Base-by-base conservation (phyloP, 2,888 invertebrate genomes). In the Vannuccia rotundouncinata region DNA sequence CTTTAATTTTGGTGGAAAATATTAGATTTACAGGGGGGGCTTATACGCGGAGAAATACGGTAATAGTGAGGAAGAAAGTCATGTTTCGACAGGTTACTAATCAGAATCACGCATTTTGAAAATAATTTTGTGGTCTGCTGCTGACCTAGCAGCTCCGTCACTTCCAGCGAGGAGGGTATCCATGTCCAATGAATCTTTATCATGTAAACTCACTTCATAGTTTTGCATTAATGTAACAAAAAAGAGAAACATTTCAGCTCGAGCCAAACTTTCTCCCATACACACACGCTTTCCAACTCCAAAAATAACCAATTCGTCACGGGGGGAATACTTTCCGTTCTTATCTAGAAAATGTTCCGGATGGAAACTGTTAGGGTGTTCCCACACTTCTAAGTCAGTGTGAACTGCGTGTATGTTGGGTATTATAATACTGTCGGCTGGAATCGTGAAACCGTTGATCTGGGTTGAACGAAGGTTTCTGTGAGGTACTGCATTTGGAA, bases 381-480 rank as follows among this genome's bases (percentile, higher is more conserved):
- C 81, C 83, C 84, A 85, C 10, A 82, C 45, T 2, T 82, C 74
- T 17, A 80, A 81, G 79, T 85, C 85, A 1, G 28, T 81, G 5
- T 83, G 81, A 1, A 83, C 83, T 13, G 84, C 84, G 60, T 82
- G 83, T 5, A 85, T 31, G 79, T 83, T 83, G 0, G 83, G 81
- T 1, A 84, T 28, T 25, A 84, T 79, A 13, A 83, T 82, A 0
- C 83, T 82, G 73, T 82, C 84, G 31, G 83, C 82, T 1, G 86
- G 86, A 73, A 87, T 84, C 0, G 81, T 83, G 78, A 84, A 85
- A 29, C 85, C 85, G 0, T 81, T 81, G 28, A 86, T 83, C 0
- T 78, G 74, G n/a, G 85, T 82, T 74, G 86, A 85, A n/a, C 82
- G 75, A n/a, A 82, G 31, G 17, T 83, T 81, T 17, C 82, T 77